Conservation (phyloP, 2,113 vertebrate genomes). For the Tupaia chinensis region DNA sequence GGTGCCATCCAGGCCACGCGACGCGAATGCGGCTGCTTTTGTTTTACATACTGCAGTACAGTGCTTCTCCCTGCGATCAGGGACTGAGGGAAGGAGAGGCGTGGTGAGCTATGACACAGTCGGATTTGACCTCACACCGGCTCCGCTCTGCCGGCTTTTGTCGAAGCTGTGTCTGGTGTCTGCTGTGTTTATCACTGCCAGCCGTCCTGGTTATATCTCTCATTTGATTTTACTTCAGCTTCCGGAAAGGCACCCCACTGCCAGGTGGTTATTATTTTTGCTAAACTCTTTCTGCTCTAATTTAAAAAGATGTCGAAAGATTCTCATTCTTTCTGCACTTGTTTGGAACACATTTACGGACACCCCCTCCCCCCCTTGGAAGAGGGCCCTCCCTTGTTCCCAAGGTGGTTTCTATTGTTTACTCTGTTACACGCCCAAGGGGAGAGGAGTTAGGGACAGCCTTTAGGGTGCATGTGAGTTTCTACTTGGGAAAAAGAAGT, state of each 20-base stretch:
- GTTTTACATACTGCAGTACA: conserved; percentile 1
- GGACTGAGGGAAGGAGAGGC: background rate
- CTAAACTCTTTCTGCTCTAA: conserved; percentile 68
- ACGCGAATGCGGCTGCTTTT: background rate
- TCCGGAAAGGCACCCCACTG: conserved; percentile 68
- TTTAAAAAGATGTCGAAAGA: conserved; percentile 74
- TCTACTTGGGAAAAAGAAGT: background rate
- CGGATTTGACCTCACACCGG: conserved; percentile 62
- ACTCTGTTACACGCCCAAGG: background rate
- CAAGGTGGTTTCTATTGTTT: conserved; percentile 43
- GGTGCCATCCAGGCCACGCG: background rate
- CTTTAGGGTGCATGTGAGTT: conserved; percentile 33
- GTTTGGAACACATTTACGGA: conserved; percentile 18
- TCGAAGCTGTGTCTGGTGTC: conserved; percentile 68
- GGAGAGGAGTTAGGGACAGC: background rate
- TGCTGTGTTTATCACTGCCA: conserved; percentile 82
- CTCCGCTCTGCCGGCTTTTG: conserved; percentile 75
- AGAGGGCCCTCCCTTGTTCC: background rate
- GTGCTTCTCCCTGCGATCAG: conserved; percentile 49
- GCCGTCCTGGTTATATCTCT: conserved; percentile 79
- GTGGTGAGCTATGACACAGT: conserved; percentile 63
- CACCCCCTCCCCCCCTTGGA: background rate
- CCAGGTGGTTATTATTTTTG: conserved; percentile 78
- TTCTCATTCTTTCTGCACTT: conserved; percentile 67
- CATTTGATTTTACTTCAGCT: conserved; percentile 78